These are phyloP conservation scores for Gobionotothen gibberifrons DNA, from an alignment of 2,797 vertebrate genomes.

Conservation along the genomic window DNA sequence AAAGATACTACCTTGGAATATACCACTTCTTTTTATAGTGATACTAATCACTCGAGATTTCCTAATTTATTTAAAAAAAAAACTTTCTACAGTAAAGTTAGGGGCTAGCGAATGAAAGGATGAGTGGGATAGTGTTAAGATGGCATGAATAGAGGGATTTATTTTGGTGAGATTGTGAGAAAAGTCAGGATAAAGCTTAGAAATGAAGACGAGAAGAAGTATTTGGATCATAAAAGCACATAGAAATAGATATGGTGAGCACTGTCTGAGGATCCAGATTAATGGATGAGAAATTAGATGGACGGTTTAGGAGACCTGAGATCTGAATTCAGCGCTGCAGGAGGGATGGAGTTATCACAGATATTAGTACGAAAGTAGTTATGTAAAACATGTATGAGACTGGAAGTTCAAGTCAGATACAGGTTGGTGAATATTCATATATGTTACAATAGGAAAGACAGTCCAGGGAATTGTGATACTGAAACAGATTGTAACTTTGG, in stretches of 20 bases:
- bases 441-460: not conserved
- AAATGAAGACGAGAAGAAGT: conserved; percentile 9
- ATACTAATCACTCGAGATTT: not conserved
- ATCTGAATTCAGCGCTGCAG: conserved; percentile 11
- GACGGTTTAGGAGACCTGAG: conserved; percentile 25
- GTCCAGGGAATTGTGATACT: not conserved
- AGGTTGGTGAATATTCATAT: not conserved
- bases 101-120: not conserved
- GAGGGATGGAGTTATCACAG: conserved; percentile 19
- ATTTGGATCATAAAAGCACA: conserved; percentile 29
- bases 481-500: not conserved
- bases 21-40: not conserved
- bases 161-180: conserved; percentile 4
- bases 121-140: not conserved
- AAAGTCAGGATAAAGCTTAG: conserved; percentile 40
- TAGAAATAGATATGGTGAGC: conserved; percentile 21
- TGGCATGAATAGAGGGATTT: conserved; percentile 23
- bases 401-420: not conserved
- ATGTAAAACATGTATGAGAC: conserved; percentile 17
- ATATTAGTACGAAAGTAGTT: conserved; percentile 16
- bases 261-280: conserved; percentile 26
- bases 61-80: too few species aligned
- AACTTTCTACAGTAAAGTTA: not conserved
- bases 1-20: not conserved
- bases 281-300: conserved; percentile 23